Conservation (phyloP, 2,113 vertebrate species). For the Leucopsar rothschildi region DNA sequence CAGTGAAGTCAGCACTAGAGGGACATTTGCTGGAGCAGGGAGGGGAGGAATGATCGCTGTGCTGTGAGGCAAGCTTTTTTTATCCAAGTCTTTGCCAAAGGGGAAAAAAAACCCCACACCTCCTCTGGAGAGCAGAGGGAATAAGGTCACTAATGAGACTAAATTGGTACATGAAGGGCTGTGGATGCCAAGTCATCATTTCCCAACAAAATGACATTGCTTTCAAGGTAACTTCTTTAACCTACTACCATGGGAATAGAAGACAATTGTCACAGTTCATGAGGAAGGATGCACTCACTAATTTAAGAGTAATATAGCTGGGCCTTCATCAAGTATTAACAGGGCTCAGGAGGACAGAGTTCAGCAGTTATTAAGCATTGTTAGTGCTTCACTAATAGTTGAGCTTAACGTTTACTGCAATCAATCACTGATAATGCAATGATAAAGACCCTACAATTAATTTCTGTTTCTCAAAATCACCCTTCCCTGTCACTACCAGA, state of each 20-base stretch:
- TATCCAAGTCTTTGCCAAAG: not conserved
- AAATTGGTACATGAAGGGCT: not conserved
- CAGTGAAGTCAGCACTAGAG: not conserved
- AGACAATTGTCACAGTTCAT: not conserved
- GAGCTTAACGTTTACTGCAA: not conserved
- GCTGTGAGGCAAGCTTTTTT: not conserved
- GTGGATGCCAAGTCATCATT: not conserved
- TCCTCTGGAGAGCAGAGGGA: not conserved
- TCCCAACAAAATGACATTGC: not conserved
- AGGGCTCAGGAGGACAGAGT: not conserved
- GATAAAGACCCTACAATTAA: slow-evolving; percentile 17
- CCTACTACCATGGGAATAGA: not conserved
- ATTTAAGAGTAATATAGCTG: slow-evolving; percentile 22
- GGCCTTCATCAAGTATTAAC: not conserved
- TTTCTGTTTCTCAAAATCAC: slow-evolving; percentile 4
- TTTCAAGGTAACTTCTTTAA: slow-evolving; percentile 10
- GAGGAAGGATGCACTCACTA: not conserved
- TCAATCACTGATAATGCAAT: not conserved
- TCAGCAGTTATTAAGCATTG: slow-evolving; percentile 33
- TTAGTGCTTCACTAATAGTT: slow-evolving; percentile 28
- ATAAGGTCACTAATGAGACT: slow-evolving; percentile 19
- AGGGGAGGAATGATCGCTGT: not conserved
- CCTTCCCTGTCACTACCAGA: not conserved
- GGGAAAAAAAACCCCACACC: not conserved
- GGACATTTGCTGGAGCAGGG: not conserved